Base-by-base conservation (phyloP, 2,888 invertebrate genomes). In the Clunio marinus region DNA sequence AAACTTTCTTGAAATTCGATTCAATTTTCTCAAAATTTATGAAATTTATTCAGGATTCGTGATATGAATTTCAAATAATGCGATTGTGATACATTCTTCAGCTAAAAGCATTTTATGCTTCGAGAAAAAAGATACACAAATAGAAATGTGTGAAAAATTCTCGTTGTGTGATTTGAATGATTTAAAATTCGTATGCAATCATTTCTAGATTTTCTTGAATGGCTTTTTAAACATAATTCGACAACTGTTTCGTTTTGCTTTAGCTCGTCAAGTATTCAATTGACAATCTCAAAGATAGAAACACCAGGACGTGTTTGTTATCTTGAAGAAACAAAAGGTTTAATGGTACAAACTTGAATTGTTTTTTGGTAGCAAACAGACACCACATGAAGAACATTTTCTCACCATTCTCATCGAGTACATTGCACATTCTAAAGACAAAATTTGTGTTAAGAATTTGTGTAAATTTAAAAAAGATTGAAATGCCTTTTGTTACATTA, bases 241-340 rank as follows among this genome's bases (percentile, higher is more conserved):
- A 32, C 35, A 60, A 41, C 22, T 37, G 5, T 22, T 51, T 57
- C 57, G 57, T 25, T 25, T 51, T 57, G n/a, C n/a, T n/a, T n/a
- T n/a, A n/a, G n/a, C 57, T 51, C 5, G 15, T 17, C 3, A 8
- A 22, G 51, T 4, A 17, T 17, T 51, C 51, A 51, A 51, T 17
- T 5, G 51, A 51, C 20, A 20, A 51, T 51, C 20, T 51, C 10
- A 20, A 20, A 57, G 13, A n/a, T n/a, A n/a, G 3, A 2, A 27
- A 27, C 57, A n/a, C 25, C 27, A 57, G 51, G 51, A 51, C 51
- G 51, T 51, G 51, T 51, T 51, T 51, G 51, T 51, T 51, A 51
- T 51, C 51, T 17, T 51, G 5, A 51, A n/a, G n/a, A 57, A 15
- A 57, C 57, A 57, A 57, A 57, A 57, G 57, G 57, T 57, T 57